Conservation (phyloP, 2,888 invertebrate genomes). For the Rhorus exstirpatorius region DNA sequence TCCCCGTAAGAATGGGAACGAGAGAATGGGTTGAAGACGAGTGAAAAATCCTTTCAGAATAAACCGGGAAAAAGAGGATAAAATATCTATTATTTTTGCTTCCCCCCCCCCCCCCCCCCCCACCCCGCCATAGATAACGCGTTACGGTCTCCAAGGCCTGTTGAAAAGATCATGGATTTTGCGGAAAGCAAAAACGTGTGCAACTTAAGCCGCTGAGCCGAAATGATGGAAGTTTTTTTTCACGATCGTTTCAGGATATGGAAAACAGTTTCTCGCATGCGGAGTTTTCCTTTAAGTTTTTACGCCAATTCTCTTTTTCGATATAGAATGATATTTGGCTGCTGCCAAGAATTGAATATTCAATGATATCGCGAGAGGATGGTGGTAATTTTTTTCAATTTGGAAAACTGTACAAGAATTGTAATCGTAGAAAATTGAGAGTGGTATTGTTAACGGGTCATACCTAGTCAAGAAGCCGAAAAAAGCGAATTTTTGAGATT, state of each 20-base stretch:
- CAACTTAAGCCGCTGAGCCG: background rate
- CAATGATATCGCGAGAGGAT: background rate
- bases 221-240: slow-evolving; percentile 21
- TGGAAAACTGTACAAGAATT: too few species aligned
- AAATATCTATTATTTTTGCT: slow-evolving; percentile 39
- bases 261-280: background rate
- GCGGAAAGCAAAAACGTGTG: background rate
- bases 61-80: slow-evolving; percentile 45
- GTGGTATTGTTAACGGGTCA: too few species aligned
- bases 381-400: too few species aligned
- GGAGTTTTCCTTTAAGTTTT: background rate
- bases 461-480: too few species aligned
- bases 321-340: background rate
- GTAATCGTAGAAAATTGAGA: too few species aligned
- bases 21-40: slow-evolving; percentile 20
- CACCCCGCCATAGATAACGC: slow-evolving; percentile 9
- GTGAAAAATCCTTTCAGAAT: slow-evolving; percentile 51
- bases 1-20: slow-evolving; percentile 8
- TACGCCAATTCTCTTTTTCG: background rate
- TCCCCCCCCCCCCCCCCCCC: too few species aligned
- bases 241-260: background rate
- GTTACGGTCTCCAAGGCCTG: background rate
- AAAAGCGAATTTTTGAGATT: too few species aligned
- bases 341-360: background rate
- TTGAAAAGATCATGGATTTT: slow-evolving; percentile 25